phyloP scores from a whole-genome alignment of 2,888 invertebrate species.

The Allophyes oxyacanthae region DNA sequence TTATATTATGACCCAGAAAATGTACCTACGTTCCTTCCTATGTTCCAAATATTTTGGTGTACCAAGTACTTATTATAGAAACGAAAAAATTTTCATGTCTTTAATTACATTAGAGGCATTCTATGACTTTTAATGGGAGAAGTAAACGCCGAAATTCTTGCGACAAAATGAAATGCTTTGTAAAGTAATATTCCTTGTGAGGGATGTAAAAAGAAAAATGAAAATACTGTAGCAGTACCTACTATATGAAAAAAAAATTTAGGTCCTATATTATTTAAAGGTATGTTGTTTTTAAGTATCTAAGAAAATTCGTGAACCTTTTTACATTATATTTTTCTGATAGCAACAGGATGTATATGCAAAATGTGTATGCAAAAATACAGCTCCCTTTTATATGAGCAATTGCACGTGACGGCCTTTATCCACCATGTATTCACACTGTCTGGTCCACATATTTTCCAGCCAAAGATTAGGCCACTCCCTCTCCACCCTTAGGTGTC shows the following conservation, averaged over 20 bases:
- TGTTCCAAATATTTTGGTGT: neutral
- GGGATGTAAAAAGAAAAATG: conserved; percentile 30
- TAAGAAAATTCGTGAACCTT: too few relatives aligned
- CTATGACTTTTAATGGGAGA: conserved; percentile 49
- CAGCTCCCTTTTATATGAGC: conserved; percentile 28
- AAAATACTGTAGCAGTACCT: conserved; percentile 23
- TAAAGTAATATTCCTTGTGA: conserved; percentile 28
- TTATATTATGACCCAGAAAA: neutral
- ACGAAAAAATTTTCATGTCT: conserved; percentile 12
- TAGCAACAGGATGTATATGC: neutral
- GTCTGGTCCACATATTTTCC: too few relatives aligned
- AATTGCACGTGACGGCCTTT: conserved; percentile 29
- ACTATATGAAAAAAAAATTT: conserved; percentile 4
- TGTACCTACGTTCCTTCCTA: too few relatives aligned
- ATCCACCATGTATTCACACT: too few relatives aligned
- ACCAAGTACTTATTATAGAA: conserved; percentile 6
- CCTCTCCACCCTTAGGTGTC: too few relatives aligned
- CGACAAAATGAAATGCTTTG: conserved; percentile 39
- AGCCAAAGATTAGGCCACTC: too few relatives aligned
- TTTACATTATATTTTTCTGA: too few relatives aligned
- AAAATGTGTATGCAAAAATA: conserved; percentile 17
- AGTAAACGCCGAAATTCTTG: conserved; percentile 37
- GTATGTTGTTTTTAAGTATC: too few relatives aligned
- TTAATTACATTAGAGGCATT: conserved; percentile 46
- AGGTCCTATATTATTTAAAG: neutral